These are phyloP conservation scores for Helostoma temminkii DNA, from an alignment of 2,797 vertebrate species.

Conservation along the genomic window DNA sequence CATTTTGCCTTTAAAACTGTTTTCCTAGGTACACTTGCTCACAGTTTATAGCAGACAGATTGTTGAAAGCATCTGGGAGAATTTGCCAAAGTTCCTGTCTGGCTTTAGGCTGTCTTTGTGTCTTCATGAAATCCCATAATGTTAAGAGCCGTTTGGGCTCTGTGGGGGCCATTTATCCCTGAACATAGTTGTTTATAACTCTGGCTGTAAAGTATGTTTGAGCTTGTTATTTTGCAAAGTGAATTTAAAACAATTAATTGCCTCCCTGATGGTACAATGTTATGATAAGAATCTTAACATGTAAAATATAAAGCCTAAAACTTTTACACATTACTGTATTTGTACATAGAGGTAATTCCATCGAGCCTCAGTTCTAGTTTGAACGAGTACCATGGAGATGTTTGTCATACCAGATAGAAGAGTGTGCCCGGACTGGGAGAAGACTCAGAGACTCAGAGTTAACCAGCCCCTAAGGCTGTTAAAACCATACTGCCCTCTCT, in stretches of 20 bases:
- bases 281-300: not conserved
- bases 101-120: not conserved
- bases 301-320: not conserved
- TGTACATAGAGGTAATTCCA: slow-evolving; percentile 28
- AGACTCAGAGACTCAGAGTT: slow-evolving; percentile 52
- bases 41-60: not conserved
- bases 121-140: not conserved
- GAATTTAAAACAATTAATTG: not conserved
- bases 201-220: not conserved
- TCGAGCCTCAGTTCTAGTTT: slow-evolving; percentile 44
- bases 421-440: slow-evolving; percentile 71
- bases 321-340: not conserved
- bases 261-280: not conserved
- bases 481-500: slow-evolving; percentile 40
- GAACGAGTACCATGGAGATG: slow-evolving; percentile 57
- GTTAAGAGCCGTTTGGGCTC: not conserved
- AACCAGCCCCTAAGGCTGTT: slow-evolving; percentile 35
- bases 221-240: not conserved
- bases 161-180: not conserved
- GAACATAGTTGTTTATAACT: not conserved
- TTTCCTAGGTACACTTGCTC: not conserved
- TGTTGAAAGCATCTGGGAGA: not conserved
- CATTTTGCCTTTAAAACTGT: not conserved
- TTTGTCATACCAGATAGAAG: slow-evolving; percentile 72
- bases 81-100: not conserved